Base-by-base conservation (phyloP, 2,797 vertebrate genomes). In the Protosalanx chinensis region DNA sequence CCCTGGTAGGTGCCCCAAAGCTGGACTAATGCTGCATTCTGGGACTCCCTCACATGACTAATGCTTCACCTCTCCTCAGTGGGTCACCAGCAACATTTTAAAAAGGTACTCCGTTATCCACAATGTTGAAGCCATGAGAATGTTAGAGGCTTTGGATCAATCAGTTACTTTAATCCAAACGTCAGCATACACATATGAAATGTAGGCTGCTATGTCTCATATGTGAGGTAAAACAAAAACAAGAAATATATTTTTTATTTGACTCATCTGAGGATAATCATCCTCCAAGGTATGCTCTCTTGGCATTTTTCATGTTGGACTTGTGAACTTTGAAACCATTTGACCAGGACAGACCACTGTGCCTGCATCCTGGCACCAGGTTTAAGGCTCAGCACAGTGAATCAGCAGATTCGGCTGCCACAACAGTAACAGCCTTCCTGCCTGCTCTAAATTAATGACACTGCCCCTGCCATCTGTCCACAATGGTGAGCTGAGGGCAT, bases 391-490 rank as follows among this genome's bases (percentile, higher is more conserved):
- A 64, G 16, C 12, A 33, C 53, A 57, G 94, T 95, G 95, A 94
- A 94, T 95, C 94, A 94, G 92, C 93, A 92, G 92, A 94, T 93
- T 94, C 92, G 93, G 94, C 92, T 93, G 93, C 91, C 93, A 93
- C 92, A 93, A 93, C 94, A 93, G 92, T 94, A 93, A 93, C 93
- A 93, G 93, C 92, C 94, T 95, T 95, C 93, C 91, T 91, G 77
- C 91, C 93, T 95, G 95, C 94, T 95, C 95, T 94, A 96, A 95
- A 96, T 95, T 95, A 96, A 96, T 96, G 95, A 96, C 95, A 95
- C 93, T 93, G 93, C 94, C 93, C 93, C 87, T 88, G 87, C 95
- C 95, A 96, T 96, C 95, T 96, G 95, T 95, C 94, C 93, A 92
- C 93, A 94, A 84, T 76, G 74, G 73, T 77, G 79, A 76, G 79